Base-by-base conservation (phyloP, 2,888 invertebrate genomes). In the Lagria hirta region DNA sequence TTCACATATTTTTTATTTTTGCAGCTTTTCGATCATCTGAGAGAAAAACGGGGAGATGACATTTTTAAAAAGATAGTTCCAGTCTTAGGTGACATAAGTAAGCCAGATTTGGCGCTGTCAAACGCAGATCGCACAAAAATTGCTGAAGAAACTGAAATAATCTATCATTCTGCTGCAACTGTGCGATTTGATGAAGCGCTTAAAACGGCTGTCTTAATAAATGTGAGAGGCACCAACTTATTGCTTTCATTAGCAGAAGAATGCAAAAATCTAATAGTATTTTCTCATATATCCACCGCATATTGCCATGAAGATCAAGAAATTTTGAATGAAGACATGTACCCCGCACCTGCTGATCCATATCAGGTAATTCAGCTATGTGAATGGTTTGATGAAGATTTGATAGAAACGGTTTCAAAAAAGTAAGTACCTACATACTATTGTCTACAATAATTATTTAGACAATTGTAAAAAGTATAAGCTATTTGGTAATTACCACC, bases 151-250 rank as follows among this genome's bases (percentile, higher is more conserved):
- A 82, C 89, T 0, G 74, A 88, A 34, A 80, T 95, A 20, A 85
- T 98, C 7, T 88, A 91, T 64, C 98, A 98, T 64, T 62, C 81
- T 42, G 84, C 84, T 1, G 84, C 84, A 1, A 84, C 84, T 10
- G 79, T 84, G 43, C 76, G 84, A 70, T 94, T 98, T 65, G 96
- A 98, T 69, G 97, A 96, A 68, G 81, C 86, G 10, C 75, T 98
- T 32, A 90, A 88, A 65, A 83, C 82, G 52, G 94, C 97, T 1
- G 88, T 97, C 4, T 75, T 94, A 36, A 77, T 98, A 71, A 98
- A 98, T 72, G 88, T 94, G 0, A 78, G 92, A 42, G 97, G 94
- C 18, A 94, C 95, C 0, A 88, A 89, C 65, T 79, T 86, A 49
- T 83, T 97, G 76, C 68, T 98, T 43, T 84, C 88, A 6, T 69